phyloP scores from a whole-genome alignment of 2,888 invertebrate species.

The Leucophenga maculata region DNA sequence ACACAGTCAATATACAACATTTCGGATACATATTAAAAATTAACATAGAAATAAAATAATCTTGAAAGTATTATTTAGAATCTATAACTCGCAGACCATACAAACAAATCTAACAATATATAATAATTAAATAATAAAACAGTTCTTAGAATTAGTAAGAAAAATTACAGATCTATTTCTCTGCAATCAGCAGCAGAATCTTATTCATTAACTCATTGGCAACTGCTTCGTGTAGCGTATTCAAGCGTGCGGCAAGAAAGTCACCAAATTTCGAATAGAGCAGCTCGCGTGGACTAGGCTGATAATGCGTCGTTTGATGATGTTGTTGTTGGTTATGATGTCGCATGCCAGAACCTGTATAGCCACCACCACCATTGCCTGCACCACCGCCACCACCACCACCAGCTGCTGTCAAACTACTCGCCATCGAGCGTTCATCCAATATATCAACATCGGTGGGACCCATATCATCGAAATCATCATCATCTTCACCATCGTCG shows the following conservation, averaged over 20 bases:
- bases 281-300: slow-evolving; percentile 60
- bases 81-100: no score
- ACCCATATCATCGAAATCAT: slow-evolving; percentile 40
- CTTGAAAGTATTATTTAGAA: no score
- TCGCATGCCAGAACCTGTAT: neutral
- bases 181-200: slow-evolving; percentile 67
- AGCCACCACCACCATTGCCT: neutral
- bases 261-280: slow-evolving; percentile 69
- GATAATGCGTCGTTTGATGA: slow-evolving; percentile 40
- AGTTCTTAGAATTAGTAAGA: neutral
- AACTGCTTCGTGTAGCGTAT: slow-evolving; percentile 65
- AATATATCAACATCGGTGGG: slow-evolving; percentile 41
- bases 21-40: no score
- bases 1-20: no score
- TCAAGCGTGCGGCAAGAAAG: slow-evolving; percentile 68
- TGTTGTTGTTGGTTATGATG: neutral
- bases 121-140: neutral
- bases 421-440: slow-evolving; percentile 44
- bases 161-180: slow-evolving; percentile 45
- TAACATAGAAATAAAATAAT: no score
- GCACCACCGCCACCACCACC: slow-evolving; percentile 32
- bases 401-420: slow-evolving; percentile 45
- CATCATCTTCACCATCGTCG: slow-evolving; percentile 56
- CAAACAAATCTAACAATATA: neutral
- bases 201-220: slow-evolving; percentile 70